Percentiles rank a stretch among this genome's conserved stretches.
These are phyloP conservation scores for Emys orbicularis DNA, from an alignment of 2,797 vertebrate genomes.

Conservation along the genomic window DNA sequence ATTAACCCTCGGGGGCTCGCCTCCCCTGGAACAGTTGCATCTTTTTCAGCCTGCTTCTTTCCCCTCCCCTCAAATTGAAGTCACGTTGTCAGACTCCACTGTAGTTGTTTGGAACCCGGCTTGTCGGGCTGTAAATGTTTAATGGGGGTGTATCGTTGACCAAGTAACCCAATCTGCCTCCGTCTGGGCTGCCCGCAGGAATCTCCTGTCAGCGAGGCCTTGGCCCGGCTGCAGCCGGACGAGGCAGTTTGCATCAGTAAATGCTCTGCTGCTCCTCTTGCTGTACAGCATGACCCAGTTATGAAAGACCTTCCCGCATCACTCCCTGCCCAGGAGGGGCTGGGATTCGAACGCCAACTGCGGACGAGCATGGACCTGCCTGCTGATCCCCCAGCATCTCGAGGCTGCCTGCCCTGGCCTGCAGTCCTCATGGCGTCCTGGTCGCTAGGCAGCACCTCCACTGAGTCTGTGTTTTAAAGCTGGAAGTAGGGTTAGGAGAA, in stretches of 20 bases:
- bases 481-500: neutral
- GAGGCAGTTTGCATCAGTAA: too few relatives aligned
- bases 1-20: neutral
- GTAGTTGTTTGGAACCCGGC: neutral
- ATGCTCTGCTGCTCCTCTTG: neutral
- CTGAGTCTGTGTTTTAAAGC: neutral
- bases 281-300: too few relatives aligned
- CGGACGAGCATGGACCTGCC: too few relatives aligned
- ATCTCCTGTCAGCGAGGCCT: neutral
- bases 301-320: neutral
- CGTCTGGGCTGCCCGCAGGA: neutral
- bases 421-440: neutral
- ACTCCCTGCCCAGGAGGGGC: neutral
- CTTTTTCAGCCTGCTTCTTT: neutral
- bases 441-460: neutral
- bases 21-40: neutral
- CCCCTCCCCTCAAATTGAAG: neutral
- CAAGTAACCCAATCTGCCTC: neutral
- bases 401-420: neutral
- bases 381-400: neutral
- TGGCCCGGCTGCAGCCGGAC: neutral
- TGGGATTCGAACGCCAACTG: neutral
- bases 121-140: constrained; percentile 5
- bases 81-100: neutral
- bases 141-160: neutral